Evolutionary conservation across 2,888 invertebrate genomes (phyloP).

Genomic region (Dryobotodes eremita): DNA sequence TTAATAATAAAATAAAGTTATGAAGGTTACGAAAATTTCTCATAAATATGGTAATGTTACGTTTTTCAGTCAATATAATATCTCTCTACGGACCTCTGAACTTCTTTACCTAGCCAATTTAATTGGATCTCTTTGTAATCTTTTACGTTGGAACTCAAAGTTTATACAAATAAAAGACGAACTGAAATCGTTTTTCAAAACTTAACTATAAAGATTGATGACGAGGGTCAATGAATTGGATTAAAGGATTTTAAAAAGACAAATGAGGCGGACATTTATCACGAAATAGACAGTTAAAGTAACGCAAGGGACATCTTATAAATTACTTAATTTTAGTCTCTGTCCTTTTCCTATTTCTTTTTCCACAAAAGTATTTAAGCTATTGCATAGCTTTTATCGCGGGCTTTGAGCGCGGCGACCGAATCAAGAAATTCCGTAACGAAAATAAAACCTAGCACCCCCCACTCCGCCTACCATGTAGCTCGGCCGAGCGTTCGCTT

Average conservation of each 20-base stretch:
- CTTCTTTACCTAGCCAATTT: conserved; percentile 42
- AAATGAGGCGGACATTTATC: conserved; percentile 47
- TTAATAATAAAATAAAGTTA: too few species aligned
- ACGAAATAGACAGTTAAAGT: conserved; percentile 37
- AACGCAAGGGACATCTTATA: conserved; percentile 52
- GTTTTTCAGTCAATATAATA: conserved; percentile 18
- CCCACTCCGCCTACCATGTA: too few species aligned
- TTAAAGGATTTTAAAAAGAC: conserved; percentile 30
- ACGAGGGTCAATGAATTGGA: conserved; percentile 23
- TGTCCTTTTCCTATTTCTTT: conserved; percentile 53
- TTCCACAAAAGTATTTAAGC: conserved; percentile 29
- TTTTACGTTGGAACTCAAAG: not conserved
- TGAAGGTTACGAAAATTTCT: too few species aligned
- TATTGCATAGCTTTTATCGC: too few species aligned
- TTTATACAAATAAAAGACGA: not conserved
- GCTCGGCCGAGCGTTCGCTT: too few species aligned
- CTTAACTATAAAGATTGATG: not conserved
- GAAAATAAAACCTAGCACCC: too few species aligned
- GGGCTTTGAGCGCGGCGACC: too few species aligned
- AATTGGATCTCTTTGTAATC: conserved; percentile 38
- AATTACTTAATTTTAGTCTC: conserved; percentile 66
- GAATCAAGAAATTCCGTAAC: too few species aligned
- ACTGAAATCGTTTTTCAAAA: not conserved
- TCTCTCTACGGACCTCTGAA: conserved; percentile 23
- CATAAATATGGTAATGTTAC: too few species aligned